Evolutionary conservation across 2,888 invertebrate species (phyloP), one percentile per base, ranked within the genome.

Genomic region (Machimus rusticus): DNA sequence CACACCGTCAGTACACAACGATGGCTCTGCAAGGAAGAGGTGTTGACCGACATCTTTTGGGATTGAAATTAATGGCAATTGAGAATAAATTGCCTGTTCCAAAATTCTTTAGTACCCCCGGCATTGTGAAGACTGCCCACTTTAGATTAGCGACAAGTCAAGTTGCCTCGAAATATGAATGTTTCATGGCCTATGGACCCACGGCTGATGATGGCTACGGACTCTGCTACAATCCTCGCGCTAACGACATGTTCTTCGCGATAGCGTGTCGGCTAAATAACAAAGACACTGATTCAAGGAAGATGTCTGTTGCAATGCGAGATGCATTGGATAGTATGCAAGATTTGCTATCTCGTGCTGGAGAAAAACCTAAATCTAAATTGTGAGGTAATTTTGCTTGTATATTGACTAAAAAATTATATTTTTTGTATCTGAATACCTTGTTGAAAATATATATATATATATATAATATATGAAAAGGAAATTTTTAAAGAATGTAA

Each of bases 131-230:
- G 89, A 97, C 97, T 90, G 94, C 95, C 12, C 95, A 96, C 90
- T 98, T 96, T 94, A 95, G 96, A 89, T 92, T 99, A 86, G 97
- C 98, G 0, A 97, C 98, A 3, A 98, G 98, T 8, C 93, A 97
- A 96, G 98, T 99, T 86, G 96, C 98, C 39, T 96, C 96, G 5
- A 94, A 95, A 90, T 95, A 96, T 91, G 95, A 96, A 89, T 96
- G 96, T 2, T 97, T 98, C 91, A 97, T 99, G 97, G 96, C 96
- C 90, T 99, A 98, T 92, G 99, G 97, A 0, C 98, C 99, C 0
- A 94, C 96, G 14, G 96, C 96, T 8, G 93, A 95, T 0, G 95
- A 99, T 92, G 99, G 99, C 31, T 99, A 99, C 92, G 98, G 96
- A 8, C 96, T 98, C 90, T 99, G 99, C 93, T 99, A 99, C 93